Conservation (phyloP, 2,113 vertebrate genomes). For the Atrichornis clamosus region DNA sequence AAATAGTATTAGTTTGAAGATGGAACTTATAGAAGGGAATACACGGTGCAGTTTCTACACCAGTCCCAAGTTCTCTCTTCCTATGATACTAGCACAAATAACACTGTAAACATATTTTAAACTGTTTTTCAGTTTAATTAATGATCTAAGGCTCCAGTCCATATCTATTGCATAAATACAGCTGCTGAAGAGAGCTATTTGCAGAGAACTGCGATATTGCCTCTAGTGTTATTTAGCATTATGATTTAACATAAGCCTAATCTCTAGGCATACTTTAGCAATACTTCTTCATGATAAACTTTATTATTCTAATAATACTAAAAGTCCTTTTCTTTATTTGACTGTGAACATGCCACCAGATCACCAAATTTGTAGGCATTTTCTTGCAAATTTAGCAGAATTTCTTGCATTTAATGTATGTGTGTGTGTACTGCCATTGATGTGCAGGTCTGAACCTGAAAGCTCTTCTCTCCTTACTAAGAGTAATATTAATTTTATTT, state of each 20-base stretch:
- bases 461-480: not conserved
- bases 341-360: not conserved
- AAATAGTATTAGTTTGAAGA: not conserved
- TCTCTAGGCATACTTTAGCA: not conserved
- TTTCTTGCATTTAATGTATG: not conserved
- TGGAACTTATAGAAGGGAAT: not conserved
- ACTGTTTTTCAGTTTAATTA: not conserved
- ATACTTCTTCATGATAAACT: not conserved
- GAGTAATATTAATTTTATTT: not conserved
- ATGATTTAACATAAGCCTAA: not conserved
- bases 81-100: not conserved
- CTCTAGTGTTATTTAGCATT: not conserved
- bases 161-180: not conserved
- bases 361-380: not conserved
- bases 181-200: not conserved
- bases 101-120: not conserved
- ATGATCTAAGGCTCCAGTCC: not conserved
- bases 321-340: not conserved
- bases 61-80: not conserved
- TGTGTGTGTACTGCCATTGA: not conserved
- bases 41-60: not conserved
- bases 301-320: not conserved
- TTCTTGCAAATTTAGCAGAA: not conserved
- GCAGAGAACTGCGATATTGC: not conserved
- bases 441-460: not conserved